These are phyloP conservation scores for Spisula subtruncata DNA, from an alignment of 2,888 invertebrate genomes.

Conservation along the genomic window DNA sequence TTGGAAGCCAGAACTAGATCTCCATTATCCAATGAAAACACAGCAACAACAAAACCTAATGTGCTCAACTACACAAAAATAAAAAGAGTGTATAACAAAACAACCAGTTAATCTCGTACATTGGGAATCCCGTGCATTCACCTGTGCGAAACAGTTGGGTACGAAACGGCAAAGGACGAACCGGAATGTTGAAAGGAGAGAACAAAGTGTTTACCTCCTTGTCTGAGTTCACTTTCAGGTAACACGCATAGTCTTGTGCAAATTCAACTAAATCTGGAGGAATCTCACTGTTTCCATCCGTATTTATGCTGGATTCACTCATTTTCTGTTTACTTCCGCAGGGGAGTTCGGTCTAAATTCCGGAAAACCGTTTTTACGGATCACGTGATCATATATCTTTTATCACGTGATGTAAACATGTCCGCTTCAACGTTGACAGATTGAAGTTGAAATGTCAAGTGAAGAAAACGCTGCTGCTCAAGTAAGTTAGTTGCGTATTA, in stretches of 20 bases:
- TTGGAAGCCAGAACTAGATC: too few species aligned
- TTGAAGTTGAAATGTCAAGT: conserved; percentile 35
- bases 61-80: too few species aligned
- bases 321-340: neutral
- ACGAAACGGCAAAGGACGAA: neutral
- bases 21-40: too few species aligned
- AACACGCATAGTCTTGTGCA: conserved; percentile 58
- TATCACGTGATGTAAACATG: conserved; percentile 55
- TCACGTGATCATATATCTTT: conserved; percentile 30
- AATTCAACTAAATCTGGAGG: conserved; percentile 46
- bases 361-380: neutral
- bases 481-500: neutral
- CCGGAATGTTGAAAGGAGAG: neutral
- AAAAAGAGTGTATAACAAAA: too few species aligned
- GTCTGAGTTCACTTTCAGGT: conserved; percentile 57
- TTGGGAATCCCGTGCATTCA: too few species aligned
- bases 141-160: too few species aligned
- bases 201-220: conserved; percentile 52
- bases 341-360: neutral
- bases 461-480: conserved; percentile 42
- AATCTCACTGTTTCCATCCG: conserved; percentile 15
- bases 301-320: neutral
- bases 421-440: conserved; percentile 25
- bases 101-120: too few species aligned
- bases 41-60: too few species aligned